Base-by-base conservation (phyloP, 2,113 vertebrate species). In the Varanus komodoensis region DNA sequence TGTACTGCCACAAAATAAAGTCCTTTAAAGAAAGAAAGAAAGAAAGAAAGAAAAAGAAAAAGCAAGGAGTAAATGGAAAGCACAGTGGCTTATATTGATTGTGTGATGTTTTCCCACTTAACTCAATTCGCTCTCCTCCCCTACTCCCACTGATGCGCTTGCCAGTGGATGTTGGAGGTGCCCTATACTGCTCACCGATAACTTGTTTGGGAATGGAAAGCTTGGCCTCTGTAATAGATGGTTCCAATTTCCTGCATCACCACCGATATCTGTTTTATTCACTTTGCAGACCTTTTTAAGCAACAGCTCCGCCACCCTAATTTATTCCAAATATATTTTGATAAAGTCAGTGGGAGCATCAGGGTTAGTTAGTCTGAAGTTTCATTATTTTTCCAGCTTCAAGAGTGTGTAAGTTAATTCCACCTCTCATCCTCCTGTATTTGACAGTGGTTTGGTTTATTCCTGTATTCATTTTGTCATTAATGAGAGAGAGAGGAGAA, bases 201-300 rank as follows among this genome's bases (percentile, higher is more conserved):
- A 92, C 87, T 93, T 92, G 0, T 0, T 92, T 84, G 94, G 91
- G 96, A 97, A 96, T 92, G 67, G 96, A 96, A 95, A 90, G 78
- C 85, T 91, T 93, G 0, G 17, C 82, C 93, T 88, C 86, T 93
- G 96, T 97, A 97, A 97, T 96, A 96, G 92, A 95, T 94, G 92
- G 87, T 95, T 96, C 95, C 96, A 96, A 93, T 97, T 95, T 95
- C 94, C 94, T 94, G 92, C 87, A 89, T 29, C 87, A 87, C 95
- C 92, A 94, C 92, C 92, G 87, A 93, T 89, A 89, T 77, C 89
- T 23, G 79, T 90, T 96, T 96, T 93, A 94, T 88, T 95, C 93
- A 94, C 92, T 92, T 38, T 3, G 94, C 93, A 92, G 84, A 87
- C 94, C 15, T 95, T 96, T 83, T 95, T 92, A 96, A 85, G 21